These are phyloP conservation scores for Caradrina clavipalpis DNA, from an alignment of 2,888 invertebrate genomes.

Conservation along the genomic window DNA sequence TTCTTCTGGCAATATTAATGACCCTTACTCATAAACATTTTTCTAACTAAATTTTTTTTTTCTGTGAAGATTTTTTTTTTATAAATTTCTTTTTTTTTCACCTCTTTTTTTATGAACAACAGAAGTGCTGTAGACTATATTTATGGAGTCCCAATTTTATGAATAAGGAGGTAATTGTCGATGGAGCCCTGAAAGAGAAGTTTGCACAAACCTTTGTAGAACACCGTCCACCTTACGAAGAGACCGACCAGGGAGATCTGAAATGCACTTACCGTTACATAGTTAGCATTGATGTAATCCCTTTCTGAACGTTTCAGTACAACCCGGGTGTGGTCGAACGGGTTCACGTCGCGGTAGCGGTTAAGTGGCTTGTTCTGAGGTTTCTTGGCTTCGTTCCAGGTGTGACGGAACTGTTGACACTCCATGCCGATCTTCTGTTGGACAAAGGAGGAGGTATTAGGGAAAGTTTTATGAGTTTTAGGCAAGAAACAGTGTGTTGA, in stretches of 20 bases:
- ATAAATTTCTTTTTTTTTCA: too few relatives aligned
- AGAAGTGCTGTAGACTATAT: too few relatives aligned
- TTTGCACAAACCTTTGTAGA: slow-evolving; percentile 50
- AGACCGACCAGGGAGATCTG: slow-evolving; percentile 15
- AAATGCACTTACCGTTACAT: slow-evolving; percentile 93
- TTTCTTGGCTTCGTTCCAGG: slow-evolving; percentile 93
- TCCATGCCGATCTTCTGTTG: slow-evolving; percentile 94
- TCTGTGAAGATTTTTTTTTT: too few relatives aligned
- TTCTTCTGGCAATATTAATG: too few relatives aligned
- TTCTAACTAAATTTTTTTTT: too few relatives aligned
- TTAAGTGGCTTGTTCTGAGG: slow-evolving; percentile 95
- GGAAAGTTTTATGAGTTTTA: background rate
- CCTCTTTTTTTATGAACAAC: too few relatives aligned
- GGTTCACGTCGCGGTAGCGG: slow-evolving; percentile 98
- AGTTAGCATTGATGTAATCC: slow-evolving; percentile 99
- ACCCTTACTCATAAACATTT: too few relatives aligned
- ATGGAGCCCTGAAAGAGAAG: too few relatives aligned
- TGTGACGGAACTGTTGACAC: slow-evolving; percentile 92
- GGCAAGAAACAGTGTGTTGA: background rate
- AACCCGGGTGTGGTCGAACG: slow-evolving; percentile 98
- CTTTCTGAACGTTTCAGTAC: slow-evolving; percentile 93
- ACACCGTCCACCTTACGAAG: slow-evolving; percentile 8
- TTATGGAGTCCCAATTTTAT: background rate
- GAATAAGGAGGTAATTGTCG: background rate
- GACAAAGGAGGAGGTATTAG: slow-evolving; percentile 32